phyloP scores from a whole-genome alignment of 2,888 invertebrate species.

The Buathra laborator region DNA sequence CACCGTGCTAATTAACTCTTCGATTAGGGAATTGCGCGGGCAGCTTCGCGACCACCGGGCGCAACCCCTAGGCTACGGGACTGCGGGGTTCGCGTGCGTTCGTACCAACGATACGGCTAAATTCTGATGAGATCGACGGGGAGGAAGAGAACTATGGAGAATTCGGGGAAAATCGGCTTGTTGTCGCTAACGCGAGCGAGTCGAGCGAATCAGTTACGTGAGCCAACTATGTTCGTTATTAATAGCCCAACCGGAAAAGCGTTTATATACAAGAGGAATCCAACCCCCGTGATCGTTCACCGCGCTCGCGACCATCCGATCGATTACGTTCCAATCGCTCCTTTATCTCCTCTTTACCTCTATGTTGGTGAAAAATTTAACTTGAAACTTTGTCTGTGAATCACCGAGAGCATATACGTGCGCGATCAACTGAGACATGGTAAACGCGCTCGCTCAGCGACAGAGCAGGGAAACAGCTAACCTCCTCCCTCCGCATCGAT shows the following conservation, averaged over 20 bases:
- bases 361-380: constrained; percentile 40
- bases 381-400: constrained; percentile 50
- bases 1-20: constrained; percentile 75
- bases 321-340: constrained; percentile 23
- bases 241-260: neutral
- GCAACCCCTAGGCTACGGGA: constrained; percentile 37
- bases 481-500: neutral
- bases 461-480: neutral
- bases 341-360: neutral
- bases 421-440: constrained; percentile 48
- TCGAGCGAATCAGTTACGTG: constrained; percentile 56
- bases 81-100: constrained; percentile 26
- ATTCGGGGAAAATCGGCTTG: constrained; percentile 63
- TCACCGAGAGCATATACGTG: constrained; percentile 34
- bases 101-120: constrained; percentile 36
- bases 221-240: neutral
- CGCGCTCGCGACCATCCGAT: constrained; percentile 29
- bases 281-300: constrained; percentile 11
- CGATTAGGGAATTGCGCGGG: constrained; percentile 69
- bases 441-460: constrained; percentile 42
- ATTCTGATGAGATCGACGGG: constrained; percentile 43
- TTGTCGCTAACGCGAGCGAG: constrained; percentile 51
- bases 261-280: constrained; percentile 3
- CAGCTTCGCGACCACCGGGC: constrained; percentile 58
- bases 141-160: constrained; percentile 50